These are phyloP conservation scores for Lithophane leautieri DNA, from an alignment of 2,888 invertebrate genomes.

Conservation along the genomic window DNA sequence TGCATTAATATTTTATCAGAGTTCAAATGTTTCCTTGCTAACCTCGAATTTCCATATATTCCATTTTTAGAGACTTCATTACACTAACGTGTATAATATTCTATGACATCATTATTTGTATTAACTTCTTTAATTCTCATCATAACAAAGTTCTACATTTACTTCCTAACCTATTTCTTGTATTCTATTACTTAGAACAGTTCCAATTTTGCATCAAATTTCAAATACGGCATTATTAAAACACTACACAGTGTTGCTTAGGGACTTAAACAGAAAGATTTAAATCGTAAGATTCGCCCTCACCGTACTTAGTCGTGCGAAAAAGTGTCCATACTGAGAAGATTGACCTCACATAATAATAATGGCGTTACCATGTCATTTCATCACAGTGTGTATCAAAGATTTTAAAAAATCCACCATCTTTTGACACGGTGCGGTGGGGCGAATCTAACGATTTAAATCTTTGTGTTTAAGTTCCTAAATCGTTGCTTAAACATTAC, in stretches of 20 bases:
- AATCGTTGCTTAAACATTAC: too few relatives aligned
- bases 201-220: neutral
- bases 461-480: too few relatives aligned
- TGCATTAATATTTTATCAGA: too few relatives aligned
- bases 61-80: neutral
- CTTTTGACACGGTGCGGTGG: too few relatives aligned
- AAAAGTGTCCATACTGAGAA: too few relatives aligned
- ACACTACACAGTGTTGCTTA: neutral
- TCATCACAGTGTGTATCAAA: too few relatives aligned
- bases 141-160: neutral
- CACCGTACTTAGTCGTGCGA: too few relatives aligned
- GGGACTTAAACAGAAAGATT: neutral
- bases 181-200: neutral
- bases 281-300: neutral
- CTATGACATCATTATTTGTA: neutral
- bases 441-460: too few relatives aligned
- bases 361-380: too few relatives aligned
- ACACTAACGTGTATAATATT: too few relatives aligned
- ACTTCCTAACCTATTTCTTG: neutral
- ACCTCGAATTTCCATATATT: neutral
- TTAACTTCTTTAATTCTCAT: neutral
- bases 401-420: too few relatives aligned
- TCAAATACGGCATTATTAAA: neutral
- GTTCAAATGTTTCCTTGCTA: neutral
- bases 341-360: too few relatives aligned